Evolutionary conservation across 2,113 vertebrate genomes (phyloP).

Genomic region (Muntiacus muntjak): DNA sequence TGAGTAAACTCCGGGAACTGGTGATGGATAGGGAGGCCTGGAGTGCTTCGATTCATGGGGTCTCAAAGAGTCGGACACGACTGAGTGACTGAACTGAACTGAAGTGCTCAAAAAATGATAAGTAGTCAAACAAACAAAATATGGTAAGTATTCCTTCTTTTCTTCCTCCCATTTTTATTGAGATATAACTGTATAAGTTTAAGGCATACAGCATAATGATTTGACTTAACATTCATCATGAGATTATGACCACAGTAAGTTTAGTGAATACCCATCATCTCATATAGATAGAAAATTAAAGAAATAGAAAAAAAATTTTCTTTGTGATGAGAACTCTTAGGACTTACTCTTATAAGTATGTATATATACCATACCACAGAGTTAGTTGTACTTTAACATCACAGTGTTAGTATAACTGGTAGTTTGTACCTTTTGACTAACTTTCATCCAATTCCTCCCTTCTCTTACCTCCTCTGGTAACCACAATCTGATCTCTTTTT

Average conservation of each 20-base stretch:
- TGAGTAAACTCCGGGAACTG: too few relatives aligned
- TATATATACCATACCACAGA: neutral
- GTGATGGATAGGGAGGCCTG: too few relatives aligned
- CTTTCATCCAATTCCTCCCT: neutral
- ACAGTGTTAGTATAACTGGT: neutral
- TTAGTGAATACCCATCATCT: neutral
- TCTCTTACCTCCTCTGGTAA: neutral
- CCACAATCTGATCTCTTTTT: neutral
- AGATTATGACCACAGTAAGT: neutral
- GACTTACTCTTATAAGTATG: neutral
- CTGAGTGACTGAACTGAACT: too few relatives aligned
- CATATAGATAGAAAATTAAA: neutral
- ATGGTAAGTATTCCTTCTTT: neutral
- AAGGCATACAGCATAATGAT: neutral
- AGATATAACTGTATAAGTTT: neutral
- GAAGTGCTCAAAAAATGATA: neutral
- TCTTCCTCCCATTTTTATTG: neutral
- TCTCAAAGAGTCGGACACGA: too few relatives aligned
- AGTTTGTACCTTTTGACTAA: neutral
- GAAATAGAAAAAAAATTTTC: neutral
- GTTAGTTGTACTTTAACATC: neutral
- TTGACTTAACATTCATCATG: neutral
- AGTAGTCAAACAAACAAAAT: neutral
- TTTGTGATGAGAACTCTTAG: neutral
- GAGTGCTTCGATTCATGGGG: too few relatives aligned